Conservation (phyloP, 2,113 vertebrate species). For the Ciconia boyciana region DNA sequence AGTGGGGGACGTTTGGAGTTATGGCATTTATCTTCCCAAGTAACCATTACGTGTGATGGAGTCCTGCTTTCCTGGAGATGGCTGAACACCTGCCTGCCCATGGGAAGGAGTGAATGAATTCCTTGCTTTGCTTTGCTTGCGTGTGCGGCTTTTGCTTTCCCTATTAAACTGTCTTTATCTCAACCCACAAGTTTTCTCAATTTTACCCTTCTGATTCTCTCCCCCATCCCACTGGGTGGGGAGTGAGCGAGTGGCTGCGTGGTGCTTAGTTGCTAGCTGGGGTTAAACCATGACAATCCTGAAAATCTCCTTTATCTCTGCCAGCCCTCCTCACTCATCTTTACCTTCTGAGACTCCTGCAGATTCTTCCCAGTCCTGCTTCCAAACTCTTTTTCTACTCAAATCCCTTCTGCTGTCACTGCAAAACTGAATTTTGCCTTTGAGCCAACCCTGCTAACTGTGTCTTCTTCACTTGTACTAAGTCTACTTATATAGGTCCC, state of each 20-base stretch:
- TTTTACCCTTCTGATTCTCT: neutral
- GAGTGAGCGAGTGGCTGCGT: fast-evolving
- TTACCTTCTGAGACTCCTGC: neutral
- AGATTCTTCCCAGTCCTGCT: neutral
- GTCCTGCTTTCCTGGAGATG: neutral
- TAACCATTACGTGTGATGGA: fast-evolving
- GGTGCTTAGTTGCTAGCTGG: neutral
- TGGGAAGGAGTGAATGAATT: neutral
- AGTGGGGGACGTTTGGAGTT: fast-evolving
- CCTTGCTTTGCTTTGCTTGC: neutral
- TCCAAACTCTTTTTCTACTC: neutral
- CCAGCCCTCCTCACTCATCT: neutral
- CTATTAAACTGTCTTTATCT: neutral
- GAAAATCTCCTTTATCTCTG: neutral
- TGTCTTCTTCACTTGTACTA: neutral
- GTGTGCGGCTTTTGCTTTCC: neutral
- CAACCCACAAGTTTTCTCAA: neutral
- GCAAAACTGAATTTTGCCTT: neutral
- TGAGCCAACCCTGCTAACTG: neutral
- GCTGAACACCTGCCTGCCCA: neutral
- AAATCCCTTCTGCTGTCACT: neutral
- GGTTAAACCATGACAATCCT: neutral
- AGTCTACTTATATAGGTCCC: neutral
- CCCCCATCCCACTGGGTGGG: fast-evolving
- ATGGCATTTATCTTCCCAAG: neutral